phyloP scores from a whole-genome alignment of 2,113 vertebrate species.

The Macroglossus sobrinus region DNA sequence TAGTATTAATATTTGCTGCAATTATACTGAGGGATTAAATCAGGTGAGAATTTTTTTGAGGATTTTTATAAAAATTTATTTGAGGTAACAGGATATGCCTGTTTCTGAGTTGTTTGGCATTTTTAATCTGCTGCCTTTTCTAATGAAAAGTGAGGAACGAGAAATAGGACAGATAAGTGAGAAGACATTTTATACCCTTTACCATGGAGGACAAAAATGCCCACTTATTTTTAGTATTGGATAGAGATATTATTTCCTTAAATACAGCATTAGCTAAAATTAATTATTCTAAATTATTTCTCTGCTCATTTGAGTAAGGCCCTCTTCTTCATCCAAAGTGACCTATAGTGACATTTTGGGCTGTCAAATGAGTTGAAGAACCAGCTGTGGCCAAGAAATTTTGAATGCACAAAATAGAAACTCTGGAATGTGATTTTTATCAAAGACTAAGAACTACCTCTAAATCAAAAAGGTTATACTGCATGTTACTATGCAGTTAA shows the following conservation, averaged over 20 bases:
- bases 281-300: conserved; percentile 26
- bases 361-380: conserved; percentile 23
- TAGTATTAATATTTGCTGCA: neutral
- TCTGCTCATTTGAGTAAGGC: neutral
- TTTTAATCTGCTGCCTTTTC: conserved; percentile 44
- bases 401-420: neutral
- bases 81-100: too few relatives aligned
- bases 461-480: neutral
- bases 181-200: conserved; percentile 3
- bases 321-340: neutral
- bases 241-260: conserved; percentile 13
- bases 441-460: conserved; percentile 16
- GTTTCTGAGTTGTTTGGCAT: neutral
- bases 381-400: neutral
- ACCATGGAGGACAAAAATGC: neutral
- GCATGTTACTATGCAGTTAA: conserved; percentile 16
- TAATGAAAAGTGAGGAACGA: neutral
- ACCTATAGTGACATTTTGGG: neutral
- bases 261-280: conserved; percentile 20
- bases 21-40: neutral
- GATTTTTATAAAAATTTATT: too few relatives aligned
- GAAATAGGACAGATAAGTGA: neutral
- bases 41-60: neutral
- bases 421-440: neutral
- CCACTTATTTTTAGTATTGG: conserved; percentile 32